A percentile compares a stretch with the other conserved stretches of the same genome.
phyloP scores from a whole-genome alignment of 2,113 vertebrate genomes.

The Aythya baeri region DNA sequence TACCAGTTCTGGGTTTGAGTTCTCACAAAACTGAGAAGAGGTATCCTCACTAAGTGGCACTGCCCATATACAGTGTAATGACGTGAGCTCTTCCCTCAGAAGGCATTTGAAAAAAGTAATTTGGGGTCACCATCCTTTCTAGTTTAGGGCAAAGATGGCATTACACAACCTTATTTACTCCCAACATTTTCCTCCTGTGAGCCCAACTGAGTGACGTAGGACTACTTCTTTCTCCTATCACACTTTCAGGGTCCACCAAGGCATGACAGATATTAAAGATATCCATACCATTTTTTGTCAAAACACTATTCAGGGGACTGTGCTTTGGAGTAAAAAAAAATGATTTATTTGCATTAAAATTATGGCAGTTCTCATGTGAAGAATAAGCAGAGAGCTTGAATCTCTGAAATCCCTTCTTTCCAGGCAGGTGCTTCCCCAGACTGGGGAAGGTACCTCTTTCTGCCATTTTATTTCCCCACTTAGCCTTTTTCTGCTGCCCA shows the following conservation, averaged over 20 bases:
- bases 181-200: neutral
- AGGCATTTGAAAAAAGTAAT: neutral
- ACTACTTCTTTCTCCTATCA: neutral
- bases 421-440: neutral
- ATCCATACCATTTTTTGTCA: neutral
- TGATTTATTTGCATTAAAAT: neutral
- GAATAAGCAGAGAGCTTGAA: neutral
- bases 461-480: neutral
- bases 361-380: neutral
- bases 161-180: neutral
- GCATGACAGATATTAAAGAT: neutral
- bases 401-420: neutral
- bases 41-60: neutral
- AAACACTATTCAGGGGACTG: neutral
- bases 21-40: neutral
- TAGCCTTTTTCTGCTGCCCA: neutral
- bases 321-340: neutral
- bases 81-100: neutral
- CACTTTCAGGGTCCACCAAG: neutral
- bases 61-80: neutral
- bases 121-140: neutral
- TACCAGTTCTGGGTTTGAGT: neutral
- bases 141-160: neutral
- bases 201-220: neutral
- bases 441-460: neutral